Evolutionary conservation across 2,797 vertebrate species (phyloP), one percentile per base, ranked within the genome.

Genomic region (Acrossocheilus wenchowensis): DNA sequence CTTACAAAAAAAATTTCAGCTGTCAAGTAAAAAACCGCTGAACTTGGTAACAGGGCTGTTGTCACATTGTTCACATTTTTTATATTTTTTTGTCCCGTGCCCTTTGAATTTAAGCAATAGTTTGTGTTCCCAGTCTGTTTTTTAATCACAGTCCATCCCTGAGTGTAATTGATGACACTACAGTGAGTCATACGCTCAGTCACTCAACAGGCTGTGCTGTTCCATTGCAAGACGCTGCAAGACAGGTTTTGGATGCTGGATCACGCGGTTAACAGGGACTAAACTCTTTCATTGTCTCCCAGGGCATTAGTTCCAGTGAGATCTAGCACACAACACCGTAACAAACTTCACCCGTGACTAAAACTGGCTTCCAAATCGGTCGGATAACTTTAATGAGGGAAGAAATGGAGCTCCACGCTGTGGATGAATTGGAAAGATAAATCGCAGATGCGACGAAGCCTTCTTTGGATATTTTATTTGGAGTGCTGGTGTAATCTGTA

Each of bases 391-490:
- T 72, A 79, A 72, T 79, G 75, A 85, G 64, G 26, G 50, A 48
- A 78, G 75, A 85, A 79, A 85, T 71, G 64, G 83, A 79, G 83
- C 73, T 84, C 57, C 60, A 26, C 6, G 21, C 74, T 2, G 7
- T 78, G 74, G 64, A 39, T 74, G 54, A 87, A 73, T 75, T 88
- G 74, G 89, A 92, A 90, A 87, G 74, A 90, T 92, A 91, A 90
- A 90, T 91, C 87, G 34, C 88, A 92, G 92, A 91, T 87, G 89
- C 77, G 87, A 87, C 45, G 50, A 82, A 88, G 90, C 83, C 68
- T 85, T 86, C 78, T 57, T 87, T 52, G 62, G 45, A 43, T 57
- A 39, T 86, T 86, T 82, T 77, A 57, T 78, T 83, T 85, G 39
- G 71, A 79, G 82, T 9, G 64, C 77, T 87, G 90, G 87, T 86